A percentile compares a stretch with the other conserved stretches of the same genome.
Evolutionary conservation across 1,140 invertebrate genomes (phyloP).

Genomic region (Drosophila nigrodunni): DNA sequence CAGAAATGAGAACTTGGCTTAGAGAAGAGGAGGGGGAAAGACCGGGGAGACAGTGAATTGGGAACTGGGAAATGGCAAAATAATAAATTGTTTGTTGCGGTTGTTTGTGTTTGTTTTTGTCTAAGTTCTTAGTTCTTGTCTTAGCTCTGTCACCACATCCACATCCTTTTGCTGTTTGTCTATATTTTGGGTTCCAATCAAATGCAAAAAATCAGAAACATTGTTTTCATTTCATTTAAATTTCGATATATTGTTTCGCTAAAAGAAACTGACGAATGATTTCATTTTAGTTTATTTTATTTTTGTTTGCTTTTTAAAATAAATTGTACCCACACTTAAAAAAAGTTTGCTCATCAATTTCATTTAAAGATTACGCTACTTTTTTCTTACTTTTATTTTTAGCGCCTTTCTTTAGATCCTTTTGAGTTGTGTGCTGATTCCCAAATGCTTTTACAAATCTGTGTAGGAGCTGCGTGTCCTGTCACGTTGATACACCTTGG

Average conservation of each 20-base stretch:
- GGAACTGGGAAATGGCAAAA: constrained; percentile 60
- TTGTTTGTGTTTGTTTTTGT: constrained; percentile 48
- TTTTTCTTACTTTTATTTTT: constrained; percentile 8
- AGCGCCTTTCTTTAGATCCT: not conserved
- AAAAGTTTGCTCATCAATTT: constrained; percentile 13
- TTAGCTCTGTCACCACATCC: constrained; percentile 28
- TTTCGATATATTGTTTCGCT: constrained; percentile 52
- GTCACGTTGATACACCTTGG: constrained; percentile 28
- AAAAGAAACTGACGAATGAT: not conserved
- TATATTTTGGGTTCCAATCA: constrained; percentile 54
- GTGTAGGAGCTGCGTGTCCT: constrained; percentile 22
- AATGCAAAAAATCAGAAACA: constrained; percentile 68
- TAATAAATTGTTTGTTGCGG: constrained; percentile 80
- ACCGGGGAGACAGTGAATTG: not conserved
- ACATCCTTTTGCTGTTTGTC: constrained; percentile 40
- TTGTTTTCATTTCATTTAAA: constrained; percentile 82
- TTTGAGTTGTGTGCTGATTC: not conserved
- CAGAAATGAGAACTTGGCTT: constrained; percentile 15
- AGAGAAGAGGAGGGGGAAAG: not conserved
- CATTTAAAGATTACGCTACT: constrained; percentile 4
- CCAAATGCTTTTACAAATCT: constrained; percentile 14
- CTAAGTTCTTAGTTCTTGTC: constrained; percentile 34
- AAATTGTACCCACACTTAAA: not conserved
- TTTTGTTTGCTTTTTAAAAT: constrained; percentile 6
- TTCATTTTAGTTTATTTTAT: not conserved